Conservation (phyloP, 1,140 invertebrate genomes). For the Aricia agestis region DNA sequence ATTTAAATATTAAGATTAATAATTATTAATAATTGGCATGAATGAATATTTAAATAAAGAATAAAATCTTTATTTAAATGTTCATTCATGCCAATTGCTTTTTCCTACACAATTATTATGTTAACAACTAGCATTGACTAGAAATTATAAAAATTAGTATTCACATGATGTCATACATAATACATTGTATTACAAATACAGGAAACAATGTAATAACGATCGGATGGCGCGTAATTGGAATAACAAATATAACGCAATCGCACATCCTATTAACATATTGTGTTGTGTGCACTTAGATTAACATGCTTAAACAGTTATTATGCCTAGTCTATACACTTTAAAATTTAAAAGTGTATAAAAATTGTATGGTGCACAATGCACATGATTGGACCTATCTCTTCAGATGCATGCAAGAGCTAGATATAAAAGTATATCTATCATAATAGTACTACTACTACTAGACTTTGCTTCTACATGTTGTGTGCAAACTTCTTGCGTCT, state of each 20-base stretch:
- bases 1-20: background rate
- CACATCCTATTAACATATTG: background rate
- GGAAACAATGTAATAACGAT: background rate
- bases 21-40: too few relatives aligned
- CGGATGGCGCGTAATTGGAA: background rate
- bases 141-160: background rate
- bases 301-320: too few relatives aligned
- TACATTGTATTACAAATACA: constrained; percentile 4
- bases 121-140: background rate
- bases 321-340: too few relatives aligned
- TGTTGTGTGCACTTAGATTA: background rate
- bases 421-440: too few relatives aligned
- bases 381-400: background rate
- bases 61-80: too few relatives aligned
- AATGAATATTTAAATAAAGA: too few relatives aligned
- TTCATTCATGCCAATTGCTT: background rate
- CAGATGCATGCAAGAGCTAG: too few relatives aligned
- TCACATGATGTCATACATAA: background rate
- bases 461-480: too few relatives aligned
- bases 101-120: background rate
- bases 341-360: too few relatives aligned
- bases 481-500: too few relatives aligned
- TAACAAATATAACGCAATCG: constrained; percentile 4
- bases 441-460: too few relatives aligned
- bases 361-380: background rate